Evolutionary conservation across 2,888 invertebrate species (phyloP).

Genomic region (Bursaphelenchus okinawaensis): DNA sequence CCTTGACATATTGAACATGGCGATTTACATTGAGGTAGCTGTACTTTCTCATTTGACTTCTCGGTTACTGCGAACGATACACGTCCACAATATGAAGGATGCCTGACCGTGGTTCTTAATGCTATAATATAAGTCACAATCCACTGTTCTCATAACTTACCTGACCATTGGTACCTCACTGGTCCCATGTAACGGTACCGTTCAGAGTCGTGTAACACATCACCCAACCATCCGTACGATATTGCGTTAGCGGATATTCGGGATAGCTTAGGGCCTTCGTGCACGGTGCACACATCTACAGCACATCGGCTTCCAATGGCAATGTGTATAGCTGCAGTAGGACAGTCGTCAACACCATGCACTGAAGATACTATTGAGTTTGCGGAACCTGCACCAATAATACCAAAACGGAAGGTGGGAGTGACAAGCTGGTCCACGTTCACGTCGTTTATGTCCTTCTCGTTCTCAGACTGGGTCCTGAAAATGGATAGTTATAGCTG

Average conservation of each 20-base stretch:
- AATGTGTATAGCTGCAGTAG: slow-evolving; percentile 76
- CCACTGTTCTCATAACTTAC: slow-evolving; percentile 5
- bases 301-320: slow-evolving; percentile 71
- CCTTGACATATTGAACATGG: slow-evolving; percentile 44
- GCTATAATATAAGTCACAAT: slow-evolving; percentile 29
- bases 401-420: slow-evolving; percentile 66
- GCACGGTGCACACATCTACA: slow-evolving; percentile 73
- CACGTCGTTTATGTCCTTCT: slow-evolving; percentile 45
- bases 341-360: slow-evolving; percentile 73
- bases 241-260: slow-evolving; percentile 72
- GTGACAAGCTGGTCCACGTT: slow-evolving; percentile 38
- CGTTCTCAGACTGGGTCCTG: slow-evolving; percentile 32
- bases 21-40: slow-evolving; percentile 42
- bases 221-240: slow-evolving; percentile 80
- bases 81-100: slow-evolving; percentile 47
- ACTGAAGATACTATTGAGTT: slow-evolving; percentile 75
- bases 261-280: slow-evolving; percentile 64
- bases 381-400: slow-evolving; percentile 69
- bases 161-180: slow-evolving; percentile 65
- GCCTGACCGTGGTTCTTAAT: slow-evolving; percentile 50
- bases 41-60: slow-evolving; percentile 21
- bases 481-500: slow-evolving; percentile 10
- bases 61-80: slow-evolving; percentile 30
- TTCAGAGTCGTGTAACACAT: slow-evolving; percentile 74
- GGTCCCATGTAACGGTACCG: slow-evolving; percentile 80